Percentiles rank a stretch among this genome's conserved stretches.
Conservation (phyloP, 2,113 vertebrate genomes). For the Chamaetylas fuelleborni region DNA sequence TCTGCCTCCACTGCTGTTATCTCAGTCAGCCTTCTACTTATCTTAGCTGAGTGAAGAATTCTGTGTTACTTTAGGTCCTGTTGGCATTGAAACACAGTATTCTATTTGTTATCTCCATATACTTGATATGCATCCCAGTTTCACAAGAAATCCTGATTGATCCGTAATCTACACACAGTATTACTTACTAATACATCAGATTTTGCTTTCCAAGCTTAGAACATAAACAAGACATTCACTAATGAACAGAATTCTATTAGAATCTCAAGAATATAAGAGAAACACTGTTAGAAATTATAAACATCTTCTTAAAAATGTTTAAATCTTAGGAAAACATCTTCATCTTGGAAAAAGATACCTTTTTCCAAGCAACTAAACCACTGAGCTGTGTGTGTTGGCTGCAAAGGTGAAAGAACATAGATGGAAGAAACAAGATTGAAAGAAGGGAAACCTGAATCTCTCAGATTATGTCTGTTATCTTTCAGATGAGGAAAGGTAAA, state of each 20-base stretch:
- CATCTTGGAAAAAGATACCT: not conserved
- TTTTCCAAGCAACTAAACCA: not conserved
- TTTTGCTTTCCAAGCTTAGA: not conserved
- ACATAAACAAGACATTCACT: not conserved
- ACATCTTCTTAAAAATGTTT: not conserved
- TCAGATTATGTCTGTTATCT: not conserved
- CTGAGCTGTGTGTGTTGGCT: not conserved
- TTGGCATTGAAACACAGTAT: not conserved
- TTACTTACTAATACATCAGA: not conserved
- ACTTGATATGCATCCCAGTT: not conserved
- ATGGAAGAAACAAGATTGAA: not conserved
- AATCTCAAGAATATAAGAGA: not conserved
- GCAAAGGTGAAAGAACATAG: not conserved
- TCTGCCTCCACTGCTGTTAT: not conserved
- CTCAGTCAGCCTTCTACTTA: constrained; percentile 6
- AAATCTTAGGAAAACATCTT: not conserved
- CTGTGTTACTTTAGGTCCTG: not conserved
- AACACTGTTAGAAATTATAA: not conserved
- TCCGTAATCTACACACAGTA: not conserved
- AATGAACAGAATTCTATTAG: not conserved
- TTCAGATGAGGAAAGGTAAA: not conserved
- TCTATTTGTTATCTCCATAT: not conserved
- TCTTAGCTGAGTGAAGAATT: constrained; percentile 5
- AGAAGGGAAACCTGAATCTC: not conserved
- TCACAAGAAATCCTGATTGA: not conserved